Base-by-base conservation (phyloP, 2,888 invertebrate genomes). In the Ryuthela nishihirai region DNA sequence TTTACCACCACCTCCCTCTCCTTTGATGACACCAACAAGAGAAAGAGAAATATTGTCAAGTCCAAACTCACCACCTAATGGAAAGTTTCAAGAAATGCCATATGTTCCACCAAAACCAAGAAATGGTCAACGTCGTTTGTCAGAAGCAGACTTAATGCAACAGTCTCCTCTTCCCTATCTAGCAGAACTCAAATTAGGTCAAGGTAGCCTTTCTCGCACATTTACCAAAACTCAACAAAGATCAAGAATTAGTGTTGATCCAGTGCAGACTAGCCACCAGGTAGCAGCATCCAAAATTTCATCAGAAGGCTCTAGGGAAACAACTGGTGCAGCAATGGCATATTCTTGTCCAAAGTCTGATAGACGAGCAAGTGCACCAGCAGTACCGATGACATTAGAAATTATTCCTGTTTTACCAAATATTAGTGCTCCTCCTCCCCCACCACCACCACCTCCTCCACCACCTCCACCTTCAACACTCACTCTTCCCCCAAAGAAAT, bases 1-100 rank as follows among this genome's bases (percentile, higher is more conserved):
- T 36, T 40, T 65, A 24, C 67, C 68, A 6, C 68, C 67, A 26
- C 65, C 65, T 5, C 67, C 67, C n/a, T 54, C 61, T 32, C 62
- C 60, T n/a, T 53, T 47, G 38, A 43, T 40, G 23, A 62, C 62
- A n/a, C 54, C 58, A n/a, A 59, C 59, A 5, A 54, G 41, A 35
- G 59, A 54, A 24, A 45, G 43, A 21, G 23, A 39, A 1, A 47
- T 43, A 20, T 29, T 24, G n/a, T 44, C 47, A 21, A 38, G 40
- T 20, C 55, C 54, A 12, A 26, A 42, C 9, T 50, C 64, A 9
- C 62, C 64, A 10, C 18, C 41, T 9, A 62, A 46, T 34, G 42
- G 38, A 2, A 54, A 53, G 34, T 38, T 43, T 34, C 47, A 41
- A 17, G 20, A 45, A 10, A 32, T 38, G 17, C 49, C 50, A 10